Base-by-base conservation (phyloP, 2,888 invertebrate species). In the Pandemis heparana region DNA sequence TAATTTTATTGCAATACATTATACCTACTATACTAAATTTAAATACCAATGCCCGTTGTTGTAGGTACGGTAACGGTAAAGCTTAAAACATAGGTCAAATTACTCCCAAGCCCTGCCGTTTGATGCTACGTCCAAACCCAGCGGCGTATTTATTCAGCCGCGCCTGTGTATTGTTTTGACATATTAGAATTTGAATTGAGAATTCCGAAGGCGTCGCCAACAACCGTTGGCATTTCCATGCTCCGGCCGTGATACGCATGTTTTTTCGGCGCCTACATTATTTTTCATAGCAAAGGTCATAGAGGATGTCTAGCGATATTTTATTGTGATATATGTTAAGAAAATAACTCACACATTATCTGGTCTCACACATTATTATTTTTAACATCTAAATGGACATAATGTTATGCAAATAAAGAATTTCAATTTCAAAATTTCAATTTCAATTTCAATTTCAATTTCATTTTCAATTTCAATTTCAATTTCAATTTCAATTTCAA, bases 221-320 rank as follows among this genome's bases (percentile, higher is more conserved):
- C 60, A 60, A 53, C 12, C 39, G 59, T 38, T 51, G 51, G 51
- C 62, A 61, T 69, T 18, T 41, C n/a, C 48, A 61, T 38, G 69
- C 38, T 23, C 38, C 48, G 48, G 6, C 23, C 12, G 12, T 56
- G 43, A 46, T 43, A 43, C 14, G 32, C 4, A 9, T 46, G 61
- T 39, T 60, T 46, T 61, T 8, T 56, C 14, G 14, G 60, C 48
- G 38, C 60, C 68, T 69, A 61, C 38, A 10, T 61, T 16, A 53
- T 69, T 39, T 61, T 39, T 48, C 38, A 43, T 60, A 60, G 68
- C 68, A 60, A 68, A 61, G 18, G 60, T 7, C 6, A n/a, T 51
- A 12, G 12, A 10, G 39, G 2, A 38, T 5, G 48, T 69, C 23
- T 69, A 18, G 6, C 7, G 16, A 32, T n/a, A n/a, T 16, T 59